Base-by-base conservation (phyloP, 2,888 invertebrate genomes). In the Oscheius sp. region DNA sequence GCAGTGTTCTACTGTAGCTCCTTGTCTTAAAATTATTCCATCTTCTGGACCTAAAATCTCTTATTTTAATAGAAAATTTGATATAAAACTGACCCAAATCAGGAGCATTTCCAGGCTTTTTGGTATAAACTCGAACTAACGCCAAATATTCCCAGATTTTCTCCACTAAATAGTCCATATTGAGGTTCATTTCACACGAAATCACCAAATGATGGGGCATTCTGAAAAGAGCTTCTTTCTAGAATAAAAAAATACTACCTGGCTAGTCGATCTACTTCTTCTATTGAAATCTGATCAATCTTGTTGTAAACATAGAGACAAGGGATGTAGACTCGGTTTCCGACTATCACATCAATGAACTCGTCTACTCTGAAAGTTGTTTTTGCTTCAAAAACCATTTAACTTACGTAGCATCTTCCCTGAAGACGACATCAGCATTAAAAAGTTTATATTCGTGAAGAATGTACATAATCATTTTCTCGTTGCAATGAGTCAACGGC, bases 221-320 rank as follows among this genome's bases (percentile, higher is more conserved):
- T 37, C 72, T 74, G 42, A 20, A 72, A 27, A 25, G 1, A 27
- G 29, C 3, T n/a, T n/a, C n/a, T n/a, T n/a, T n/a, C n/a, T 37
- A 37, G 8, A 10, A 15, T 10, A 37, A 37, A 37, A 55, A 23
- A 27, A 52, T 55, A 20, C 15, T 27, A 66, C 68, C 83, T 90
- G 3, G 97, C 97, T 88, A 98, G 91, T 33, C 84, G 75, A 65
- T 86, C 86, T 57, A 86, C 72, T 64, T 85, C 84, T 89, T 99
- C 97, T 79, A 99, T 95, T 61, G 96, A 94, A 85, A 98, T 94
- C 90, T 98, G 96, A 91, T 99, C 98, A 83, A 98, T 95, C 91
- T 99, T 99, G 89, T 99, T 99, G 89, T 97, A 98, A 66, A 97
- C 89, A 89, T 97, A 98, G 66, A 99, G 89, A 88, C 98, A 99